Percentiles rank a stretch among this genome's conserved stretches.
phyloP scores from a whole-genome alignment of 37 sponge, comb jelly and placozoan genomes.

The Theonella swinhoei region DNA sequence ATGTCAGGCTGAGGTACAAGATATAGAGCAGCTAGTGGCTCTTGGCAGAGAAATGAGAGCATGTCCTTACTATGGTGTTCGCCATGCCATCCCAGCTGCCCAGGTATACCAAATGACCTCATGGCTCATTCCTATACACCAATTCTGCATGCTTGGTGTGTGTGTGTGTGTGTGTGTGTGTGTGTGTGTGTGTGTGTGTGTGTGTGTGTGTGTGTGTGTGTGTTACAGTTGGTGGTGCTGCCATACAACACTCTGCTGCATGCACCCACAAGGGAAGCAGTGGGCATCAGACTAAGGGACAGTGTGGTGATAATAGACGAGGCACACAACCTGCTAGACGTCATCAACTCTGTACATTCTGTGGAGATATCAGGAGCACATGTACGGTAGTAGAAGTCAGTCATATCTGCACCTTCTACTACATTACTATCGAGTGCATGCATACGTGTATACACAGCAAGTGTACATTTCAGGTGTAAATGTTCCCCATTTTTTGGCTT shows the following conservation, averaged over 20 bases:
- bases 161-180: no score
- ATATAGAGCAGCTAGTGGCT: slow-evolving; percentile 90
- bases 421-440: neutral
- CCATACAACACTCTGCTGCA: slow-evolving; percentile 97
- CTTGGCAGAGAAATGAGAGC: slow-evolving; percentile 73
- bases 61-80: slow-evolving; percentile 95
- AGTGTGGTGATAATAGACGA: slow-evolving; percentile 97
- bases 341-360: slow-evolving; percentile 86
- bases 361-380: slow-evolving; percentile 76
- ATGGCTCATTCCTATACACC: no score
- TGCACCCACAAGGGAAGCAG: slow-evolving; percentile 76
- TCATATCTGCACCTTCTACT: neutral
- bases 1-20: slow-evolving; percentile 75
- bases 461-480: neutral
- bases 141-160: no score
- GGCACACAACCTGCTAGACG: slow-evolving; percentile 98
- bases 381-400: slow-evolving; percentile 58
- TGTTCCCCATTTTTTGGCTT: neutral
- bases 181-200: no score
- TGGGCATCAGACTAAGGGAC: slow-evolving; percentile 85
- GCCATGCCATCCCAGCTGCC: slow-evolving; percentile 82
- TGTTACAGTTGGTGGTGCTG: slow-evolving; percentile 79
- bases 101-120: slow-evolving; percentile 53
- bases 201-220: neutral
- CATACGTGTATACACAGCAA: neutral